These are phyloP conservation scores for Dreissena polymorpha DNA, from an alignment of 1,140 invertebrate genomes.

Conservation along the genomic window DNA sequence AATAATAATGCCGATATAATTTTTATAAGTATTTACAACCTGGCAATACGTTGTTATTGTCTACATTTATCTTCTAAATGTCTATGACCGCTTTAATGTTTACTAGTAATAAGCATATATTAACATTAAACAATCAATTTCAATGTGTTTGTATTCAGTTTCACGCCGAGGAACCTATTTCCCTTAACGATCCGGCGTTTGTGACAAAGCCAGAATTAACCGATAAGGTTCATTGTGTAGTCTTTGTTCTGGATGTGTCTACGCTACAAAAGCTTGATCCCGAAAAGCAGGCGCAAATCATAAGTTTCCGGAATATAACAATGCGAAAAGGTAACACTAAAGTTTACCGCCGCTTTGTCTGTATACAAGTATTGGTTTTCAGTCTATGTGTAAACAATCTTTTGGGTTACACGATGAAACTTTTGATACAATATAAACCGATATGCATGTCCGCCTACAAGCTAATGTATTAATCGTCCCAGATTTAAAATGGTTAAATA, in stretches of 20 bases:
- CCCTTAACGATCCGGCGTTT: conserved; percentile 6
- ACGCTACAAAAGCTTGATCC: conserved; percentile 1
- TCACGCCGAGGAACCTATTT: conserved; percentile 8
- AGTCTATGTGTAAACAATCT: background rate
- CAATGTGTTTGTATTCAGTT: conserved; percentile 6
- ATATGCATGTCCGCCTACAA: no score
- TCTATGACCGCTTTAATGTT: no score
- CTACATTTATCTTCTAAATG: no score
- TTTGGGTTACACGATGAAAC: background rate
- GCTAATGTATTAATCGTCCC: no score
- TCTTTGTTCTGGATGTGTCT: conserved; percentile 26
- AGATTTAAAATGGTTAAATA: no score
- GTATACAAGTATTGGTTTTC: background rate
- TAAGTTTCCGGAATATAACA: conserved; percentile 11
- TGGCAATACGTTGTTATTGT: no score
- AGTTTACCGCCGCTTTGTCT: background rate
- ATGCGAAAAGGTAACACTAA: conserved; percentile 21
- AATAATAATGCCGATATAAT: no score
- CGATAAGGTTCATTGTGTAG: conserved; percentile 41
- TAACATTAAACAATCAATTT: no score
- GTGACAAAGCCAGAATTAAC: background rate
- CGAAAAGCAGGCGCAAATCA: conserved; percentile 11
- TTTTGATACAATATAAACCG: background rate
- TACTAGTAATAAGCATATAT: no score
- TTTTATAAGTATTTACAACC: no score